Evolutionary conservation across 2,888 invertebrate species (phyloP).

Genomic region (Biston stratarius): DNA sequence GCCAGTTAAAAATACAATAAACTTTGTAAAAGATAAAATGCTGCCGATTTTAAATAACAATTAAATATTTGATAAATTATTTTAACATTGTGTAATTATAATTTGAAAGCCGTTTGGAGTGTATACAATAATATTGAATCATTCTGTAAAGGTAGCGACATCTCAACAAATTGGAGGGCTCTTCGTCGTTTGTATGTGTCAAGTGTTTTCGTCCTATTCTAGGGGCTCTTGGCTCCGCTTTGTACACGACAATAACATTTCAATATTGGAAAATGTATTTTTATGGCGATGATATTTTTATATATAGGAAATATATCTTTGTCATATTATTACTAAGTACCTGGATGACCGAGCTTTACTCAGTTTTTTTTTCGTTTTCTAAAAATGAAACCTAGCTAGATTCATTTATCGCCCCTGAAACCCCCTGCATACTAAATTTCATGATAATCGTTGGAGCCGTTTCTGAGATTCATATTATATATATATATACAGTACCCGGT

Average conservation of each 20-base stretch:
- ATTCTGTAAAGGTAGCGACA: constrained; percentile 42
- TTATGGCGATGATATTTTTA: constrained; percentile 11
- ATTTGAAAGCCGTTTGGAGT: constrained; percentile 27
- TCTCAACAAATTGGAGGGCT: constrained; percentile 59
- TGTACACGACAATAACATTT: constrained; percentile 34
- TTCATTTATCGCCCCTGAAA: no score
- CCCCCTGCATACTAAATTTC: no score
- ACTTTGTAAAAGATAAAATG: background rate
- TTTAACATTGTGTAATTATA: constrained; percentile 13
- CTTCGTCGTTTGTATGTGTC: constrained; percentile 53
- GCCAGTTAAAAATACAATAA: background rate
- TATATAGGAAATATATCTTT: no score
- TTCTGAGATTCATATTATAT: no score
- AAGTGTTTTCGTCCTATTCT: constrained; percentile 51
- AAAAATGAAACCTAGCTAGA: no score
- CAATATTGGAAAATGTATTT: constrained; percentile 24
- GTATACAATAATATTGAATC: constrained; percentile 36
- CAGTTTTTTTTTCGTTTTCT: no score
- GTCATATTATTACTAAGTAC: no score
- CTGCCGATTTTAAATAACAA: constrained; percentile 8
- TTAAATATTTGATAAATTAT: constrained; percentile 9
- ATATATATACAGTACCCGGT: no score
- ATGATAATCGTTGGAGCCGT: no score
- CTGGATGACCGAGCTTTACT: no score
- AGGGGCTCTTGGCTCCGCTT: constrained; percentile 47